Percentiles rank a stretch among this genome's conserved stretches.
Evolutionary conservation across 2,113 vertebrate genomes (phyloP).

Genomic region (Psettodes erumei): DNA sequence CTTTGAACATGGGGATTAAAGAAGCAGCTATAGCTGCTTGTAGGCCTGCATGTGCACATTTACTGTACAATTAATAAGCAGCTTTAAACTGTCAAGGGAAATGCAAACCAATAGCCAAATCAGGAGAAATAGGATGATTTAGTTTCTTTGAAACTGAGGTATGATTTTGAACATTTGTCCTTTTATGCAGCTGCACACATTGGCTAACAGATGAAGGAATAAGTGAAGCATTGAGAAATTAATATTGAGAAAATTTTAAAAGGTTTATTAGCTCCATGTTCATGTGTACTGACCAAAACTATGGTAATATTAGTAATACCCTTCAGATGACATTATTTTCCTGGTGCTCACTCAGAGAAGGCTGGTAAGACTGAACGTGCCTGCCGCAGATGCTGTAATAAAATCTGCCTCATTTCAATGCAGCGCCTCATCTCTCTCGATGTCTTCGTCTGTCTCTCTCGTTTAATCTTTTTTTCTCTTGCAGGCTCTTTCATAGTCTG

Average conservation of each 20-base stretch:
- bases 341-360: background rate
- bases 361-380: background rate
- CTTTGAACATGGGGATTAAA: slow-evolving; percentile 1
- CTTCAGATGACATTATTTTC: background rate
- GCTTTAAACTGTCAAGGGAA: slow-evolving; percentile 47
- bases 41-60: slow-evolving; percentile 21
- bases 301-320: background rate
- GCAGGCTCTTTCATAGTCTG: slow-evolving; percentile 7
- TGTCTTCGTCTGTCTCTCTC: slow-evolving; percentile 20
- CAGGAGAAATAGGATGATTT: background rate
- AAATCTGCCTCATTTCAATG: slow-evolving; percentile 37
- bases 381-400: slow-evolving; percentile 28
- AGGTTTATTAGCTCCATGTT: background rate
- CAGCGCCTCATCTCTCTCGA: slow-evolving; percentile 15
- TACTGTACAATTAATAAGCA: slow-evolving; percentile 37
- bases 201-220: background rate
- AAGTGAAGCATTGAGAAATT: too few species aligned
- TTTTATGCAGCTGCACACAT: background rate
- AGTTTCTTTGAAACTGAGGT: slow-evolving; percentile 17
- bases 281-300: background rate
- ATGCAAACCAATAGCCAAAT: slow-evolving; percentile 14
- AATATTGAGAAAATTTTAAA: too few species aligned
- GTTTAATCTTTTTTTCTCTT: slow-evolving; percentile 2
- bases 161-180: background rate
- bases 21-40: slow-evolving; percentile 10